Base-by-base conservation (phyloP, 2,888 invertebrate species). In the Eilema sororculum region DNA sequence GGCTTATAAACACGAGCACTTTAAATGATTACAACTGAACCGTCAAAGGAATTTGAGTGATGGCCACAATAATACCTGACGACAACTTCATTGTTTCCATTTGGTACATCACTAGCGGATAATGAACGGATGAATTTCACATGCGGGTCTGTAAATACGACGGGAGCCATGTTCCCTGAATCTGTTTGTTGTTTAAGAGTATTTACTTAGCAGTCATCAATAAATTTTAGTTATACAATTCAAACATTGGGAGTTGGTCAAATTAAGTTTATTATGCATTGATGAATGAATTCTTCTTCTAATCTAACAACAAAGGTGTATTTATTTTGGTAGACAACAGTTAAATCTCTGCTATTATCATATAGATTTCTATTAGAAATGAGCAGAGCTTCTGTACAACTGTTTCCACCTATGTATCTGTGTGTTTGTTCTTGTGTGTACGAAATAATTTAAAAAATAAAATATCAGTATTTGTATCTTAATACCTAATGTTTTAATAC, bases 61-160 rank as follows among this genome's bases (percentile, higher is more conserved):
- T 59, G 9, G 57, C 28, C 56, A 63, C 28, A 62, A 33, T 68
- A 69, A 61, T 73, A 73, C 71, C 75, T 73, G 72, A 60, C 25
- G 65, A 67, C 64, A 67, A 41, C 75, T 74, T 74, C 73, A 77
- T 79, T 82, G 79, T 76, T 73, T 61, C 77, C 68, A 65, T 59
- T 57, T 58, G 67, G 73, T 69, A 71, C 78, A 78, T 80, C 78
- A 79, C 72, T 75, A 77, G 74, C 72, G 74, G 76, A 77, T 85
- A 85, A 86, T 86, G 81, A 83, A 83, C 79, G 75, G 80, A 75
- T 84, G 79, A 84, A 85, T 86, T 79, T 84, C 84, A 79, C 78
- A 87, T 87, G 83, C 84, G 84, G 87, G 86, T 67, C 46, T 68
- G 82, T 78, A 84, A 85, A 84, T 74, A 86, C 69, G 30, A 71